Percentiles rank a stretch among this genome's conserved stretches.
phyloP scores from a whole-genome alignment of 2,888 invertebrate genomes.

The Galeruca laticollis region DNA sequence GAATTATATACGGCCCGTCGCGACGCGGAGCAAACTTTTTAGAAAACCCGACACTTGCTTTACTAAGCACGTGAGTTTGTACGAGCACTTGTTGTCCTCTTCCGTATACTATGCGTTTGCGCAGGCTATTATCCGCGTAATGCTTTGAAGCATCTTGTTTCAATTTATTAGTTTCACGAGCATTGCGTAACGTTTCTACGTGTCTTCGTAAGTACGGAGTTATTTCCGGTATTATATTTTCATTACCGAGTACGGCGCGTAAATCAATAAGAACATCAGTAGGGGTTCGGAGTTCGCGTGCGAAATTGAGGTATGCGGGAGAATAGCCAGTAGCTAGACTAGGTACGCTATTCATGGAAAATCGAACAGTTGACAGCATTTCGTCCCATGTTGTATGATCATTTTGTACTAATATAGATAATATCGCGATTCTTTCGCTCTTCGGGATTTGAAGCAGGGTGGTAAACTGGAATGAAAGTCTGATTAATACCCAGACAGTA shows the following conservation, averaged over 20 bases:
- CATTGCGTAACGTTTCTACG: slow-evolving; percentile 16
- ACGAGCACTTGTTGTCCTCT: slow-evolving; percentile 14
- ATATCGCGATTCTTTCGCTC: slow-evolving; percentile 52
- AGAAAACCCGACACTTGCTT: no score
- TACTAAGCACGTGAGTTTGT: slow-evolving; percentile 11
- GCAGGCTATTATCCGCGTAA: slow-evolving; percentile 44
- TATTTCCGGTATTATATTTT: slow-evolving; percentile 29
- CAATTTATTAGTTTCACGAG: slow-evolving; percentile 31
- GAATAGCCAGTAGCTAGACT: slow-evolving; percentile 47
- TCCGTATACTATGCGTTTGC: slow-evolving; percentile 48
- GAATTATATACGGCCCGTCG: slow-evolving; percentile 27
- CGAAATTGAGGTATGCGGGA: slow-evolving; percentile 57
- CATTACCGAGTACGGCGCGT: slow-evolving; percentile 29
- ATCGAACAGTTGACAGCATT: slow-evolving; percentile 50
- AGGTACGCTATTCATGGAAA: slow-evolving; percentile 59
- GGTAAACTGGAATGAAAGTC: no score
- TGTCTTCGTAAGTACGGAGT: slow-evolving; percentile 23
- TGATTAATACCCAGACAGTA: slow-evolving; percentile 51
- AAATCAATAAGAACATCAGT: slow-evolving; percentile 41
- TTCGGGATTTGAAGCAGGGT: slow-evolving; percentile 46
- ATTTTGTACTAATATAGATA: slow-evolving; percentile 54
- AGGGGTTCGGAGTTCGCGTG: no score
- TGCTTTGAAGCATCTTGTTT: no score
- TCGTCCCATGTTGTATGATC: slow-evolving; percentile 54
- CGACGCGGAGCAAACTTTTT: slow-evolving; percentile 21